Percentiles rank a stretch among this genome's conserved stretches.
Evolutionary conservation across 2,888 invertebrate genomes (phyloP).

Genomic region (Drosophila phalerata): DNA sequence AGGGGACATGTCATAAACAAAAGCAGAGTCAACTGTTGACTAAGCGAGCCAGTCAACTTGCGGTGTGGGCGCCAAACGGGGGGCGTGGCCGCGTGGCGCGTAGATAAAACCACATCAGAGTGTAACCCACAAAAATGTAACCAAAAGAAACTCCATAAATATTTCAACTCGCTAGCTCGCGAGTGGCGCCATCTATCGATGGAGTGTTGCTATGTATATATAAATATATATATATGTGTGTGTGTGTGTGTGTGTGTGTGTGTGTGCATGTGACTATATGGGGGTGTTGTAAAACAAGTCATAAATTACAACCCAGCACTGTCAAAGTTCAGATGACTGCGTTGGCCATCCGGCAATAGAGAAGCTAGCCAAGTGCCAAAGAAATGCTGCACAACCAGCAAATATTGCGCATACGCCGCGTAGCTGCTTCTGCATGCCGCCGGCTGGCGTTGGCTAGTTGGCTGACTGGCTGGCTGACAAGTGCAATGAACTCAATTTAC

Average conservation of each 20-base stretch:
- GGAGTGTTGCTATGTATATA: slow-evolving; percentile 41
- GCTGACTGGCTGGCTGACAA: slow-evolving; percentile 62
- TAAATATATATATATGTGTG: not conserved
- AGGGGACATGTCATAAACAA: slow-evolving; percentile 82
- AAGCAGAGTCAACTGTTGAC: slow-evolving; percentile 77
- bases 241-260: slow-evolving; percentile 1
- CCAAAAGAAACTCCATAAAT: slow-evolving; percentile 80
- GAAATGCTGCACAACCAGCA: slow-evolving; percentile 81
- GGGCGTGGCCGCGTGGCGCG: slow-evolving; percentile 27
- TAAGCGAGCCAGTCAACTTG: slow-evolving; percentile 60
- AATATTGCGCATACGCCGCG: slow-evolving; percentile 80
- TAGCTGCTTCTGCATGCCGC: slow-evolving; percentile 60
- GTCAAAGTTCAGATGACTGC: slow-evolving; percentile 80
- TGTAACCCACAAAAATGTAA: slow-evolving; percentile 70
- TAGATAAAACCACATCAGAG: slow-evolving; percentile 78
- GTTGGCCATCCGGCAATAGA: slow-evolving; percentile 58
- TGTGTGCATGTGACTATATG: slow-evolving; percentile 36
- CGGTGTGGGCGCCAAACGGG: not conserved
- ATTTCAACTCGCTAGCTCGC: slow-evolving; percentile 74
- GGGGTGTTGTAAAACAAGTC: slow-evolving; percentile 80
- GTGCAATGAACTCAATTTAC: slow-evolving; percentile 78
- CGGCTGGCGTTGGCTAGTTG: slow-evolving; percentile 44
- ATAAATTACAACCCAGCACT: slow-evolving; percentile 74
- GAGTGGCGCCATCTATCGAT: slow-evolving; percentile 81
- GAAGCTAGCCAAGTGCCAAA: slow-evolving; percentile 74